phyloP scores from a whole-genome alignment of 2,113 vertebrate genomes.

The Oreochromis aureus region DNA sequence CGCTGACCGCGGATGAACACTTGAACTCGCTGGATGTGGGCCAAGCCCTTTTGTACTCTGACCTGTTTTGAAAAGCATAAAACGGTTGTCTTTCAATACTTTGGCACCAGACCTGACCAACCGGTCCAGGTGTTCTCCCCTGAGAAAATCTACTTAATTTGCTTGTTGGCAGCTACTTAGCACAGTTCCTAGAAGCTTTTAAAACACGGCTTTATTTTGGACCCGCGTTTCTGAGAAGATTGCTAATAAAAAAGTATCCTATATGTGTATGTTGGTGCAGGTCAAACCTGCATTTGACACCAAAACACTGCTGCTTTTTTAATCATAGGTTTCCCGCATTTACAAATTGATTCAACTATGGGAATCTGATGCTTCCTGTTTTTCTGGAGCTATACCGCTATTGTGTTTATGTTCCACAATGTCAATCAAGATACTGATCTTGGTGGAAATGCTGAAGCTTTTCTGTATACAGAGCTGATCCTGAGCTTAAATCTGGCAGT shows the following conservation, averaged over 20 bases:
- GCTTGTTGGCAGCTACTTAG: not conserved
- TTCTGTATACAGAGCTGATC: not conserved
- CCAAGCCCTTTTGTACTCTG: not conserved
- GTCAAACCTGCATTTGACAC: not conserved
- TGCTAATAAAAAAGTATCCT: not conserved
- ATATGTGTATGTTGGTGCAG: constrained; percentile 4
- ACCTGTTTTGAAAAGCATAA: not conserved
- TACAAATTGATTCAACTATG: constrained; percentile 24
- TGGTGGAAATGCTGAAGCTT: not conserved
- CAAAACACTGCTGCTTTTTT: constrained; percentile 41
- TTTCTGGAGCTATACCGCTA: constrained; percentile 28
- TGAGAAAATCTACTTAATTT: constrained; percentile 6
- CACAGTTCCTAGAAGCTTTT: not conserved
- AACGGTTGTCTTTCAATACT: not conserved
- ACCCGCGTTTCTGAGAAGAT: constrained; percentile 18
- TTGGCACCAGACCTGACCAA: constrained; percentile 8
- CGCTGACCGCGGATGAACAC: constrained; percentile 1
- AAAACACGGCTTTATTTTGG: not conserved
- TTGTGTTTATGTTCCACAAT: constrained; percentile 19
- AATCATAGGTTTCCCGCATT: constrained; percentile 7
- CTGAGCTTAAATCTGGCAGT: not conserved
- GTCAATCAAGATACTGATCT: constrained; percentile 33
- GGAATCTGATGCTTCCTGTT: constrained; percentile 57
- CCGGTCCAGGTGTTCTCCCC: constrained; percentile 31
- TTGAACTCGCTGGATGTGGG: not conserved